Evolutionary conservation across 1,140 invertebrate species (phyloP).

Genomic region (Bilobella aurantiaca): DNA sequence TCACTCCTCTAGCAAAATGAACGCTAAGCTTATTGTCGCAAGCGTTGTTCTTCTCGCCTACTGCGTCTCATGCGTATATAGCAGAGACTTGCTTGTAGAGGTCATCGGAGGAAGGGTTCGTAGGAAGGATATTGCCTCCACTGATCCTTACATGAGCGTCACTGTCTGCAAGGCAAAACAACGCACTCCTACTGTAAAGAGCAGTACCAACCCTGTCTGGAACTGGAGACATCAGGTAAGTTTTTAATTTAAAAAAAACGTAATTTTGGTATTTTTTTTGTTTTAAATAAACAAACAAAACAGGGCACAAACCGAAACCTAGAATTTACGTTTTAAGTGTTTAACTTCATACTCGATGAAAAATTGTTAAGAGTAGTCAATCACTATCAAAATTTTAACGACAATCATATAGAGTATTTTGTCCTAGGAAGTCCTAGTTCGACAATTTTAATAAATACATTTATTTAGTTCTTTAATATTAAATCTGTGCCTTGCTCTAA

Average conservation of each 20-base stretch:
- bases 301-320: too few species aligned
- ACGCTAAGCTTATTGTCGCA: neutral
- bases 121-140: neutral
- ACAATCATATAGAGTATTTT: too few species aligned
- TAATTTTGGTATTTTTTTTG: neutral
- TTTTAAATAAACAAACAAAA: too few species aligned
- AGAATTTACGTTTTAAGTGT: too few species aligned
- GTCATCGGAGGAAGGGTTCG: neutral
- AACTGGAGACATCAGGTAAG: conserved; percentile 2
- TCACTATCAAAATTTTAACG: too few species aligned
- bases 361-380: too few species aligned
- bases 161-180: neutral
- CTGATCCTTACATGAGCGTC: conserved; percentile 3
- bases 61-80: neutral
- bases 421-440: too few species aligned
- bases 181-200: neutral
- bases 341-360: too few species aligned
- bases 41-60: neutral
- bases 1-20: neutral
- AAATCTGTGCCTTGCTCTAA: too few species aligned
- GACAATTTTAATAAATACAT: too few species aligned
- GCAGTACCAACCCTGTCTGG: neutral
- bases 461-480: too few species aligned
- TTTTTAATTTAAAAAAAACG: neutral
- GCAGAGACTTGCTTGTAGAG: neutral